Conservation (phyloP, 2,888 invertebrate genomes). For the Eumacrocentrus americanus region DNA sequence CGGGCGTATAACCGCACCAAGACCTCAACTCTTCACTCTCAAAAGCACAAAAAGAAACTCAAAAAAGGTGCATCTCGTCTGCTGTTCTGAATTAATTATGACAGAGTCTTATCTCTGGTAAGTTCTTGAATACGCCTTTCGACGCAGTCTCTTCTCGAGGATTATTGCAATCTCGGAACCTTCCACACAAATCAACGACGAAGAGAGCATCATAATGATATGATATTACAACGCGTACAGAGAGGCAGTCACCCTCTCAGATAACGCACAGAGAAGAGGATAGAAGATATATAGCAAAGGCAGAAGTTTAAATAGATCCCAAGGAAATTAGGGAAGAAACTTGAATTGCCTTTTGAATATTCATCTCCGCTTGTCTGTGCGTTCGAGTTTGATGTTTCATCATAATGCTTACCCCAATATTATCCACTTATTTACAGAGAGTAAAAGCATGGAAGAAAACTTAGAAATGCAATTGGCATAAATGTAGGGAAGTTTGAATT, state of each 20-base stretch:
- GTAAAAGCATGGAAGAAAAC: no score
- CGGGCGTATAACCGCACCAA: conserved; percentile 9
- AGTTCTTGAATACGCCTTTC: neutral
- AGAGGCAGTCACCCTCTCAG: neutral
- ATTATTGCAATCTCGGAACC: conserved; percentile 4
- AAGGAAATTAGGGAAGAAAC: conserved; percentile 23
- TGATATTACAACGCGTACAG: neutral
- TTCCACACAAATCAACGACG: neutral
- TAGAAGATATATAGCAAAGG: neutral
- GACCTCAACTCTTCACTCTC: neutral
- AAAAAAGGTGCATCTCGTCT: neutral
- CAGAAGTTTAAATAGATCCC: conserved; percentile 24
- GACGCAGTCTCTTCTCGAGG: neutral
- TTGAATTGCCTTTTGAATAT: conserved; percentile 28
- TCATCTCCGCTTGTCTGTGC: conserved; percentile 18
- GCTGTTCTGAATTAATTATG: neutral
- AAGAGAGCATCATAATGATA: neutral
- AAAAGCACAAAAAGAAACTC: neutral
- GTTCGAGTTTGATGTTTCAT: conserved; percentile 14
- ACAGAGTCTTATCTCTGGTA: neutral
- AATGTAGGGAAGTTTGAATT: no score
- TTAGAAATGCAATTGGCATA: no score
- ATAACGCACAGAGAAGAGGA: neutral
- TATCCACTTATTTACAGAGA: no score
- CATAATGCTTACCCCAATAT: no score